Percentiles rank a stretch among this genome's conserved stretches.
These are phyloP conservation scores for Bufo bufo DNA, from an alignment of 2,113 vertebrate genomes.

Conservation along the genomic window DNA sequence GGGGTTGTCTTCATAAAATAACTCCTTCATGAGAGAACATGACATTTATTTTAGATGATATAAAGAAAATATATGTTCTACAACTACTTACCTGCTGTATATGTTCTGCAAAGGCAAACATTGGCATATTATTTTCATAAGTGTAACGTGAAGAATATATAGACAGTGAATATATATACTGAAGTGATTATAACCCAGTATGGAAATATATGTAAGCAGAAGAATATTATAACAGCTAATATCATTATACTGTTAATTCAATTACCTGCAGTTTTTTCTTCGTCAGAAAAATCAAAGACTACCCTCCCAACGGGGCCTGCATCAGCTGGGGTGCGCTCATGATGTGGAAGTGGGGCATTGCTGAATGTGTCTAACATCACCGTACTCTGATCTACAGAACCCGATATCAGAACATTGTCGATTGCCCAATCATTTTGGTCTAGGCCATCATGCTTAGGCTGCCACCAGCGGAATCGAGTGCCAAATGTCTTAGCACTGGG, in stretches of 20 bases:
- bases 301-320: slow-evolving; percentile 78
- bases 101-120: no score
- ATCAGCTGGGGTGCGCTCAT: slow-evolving; percentile 88
- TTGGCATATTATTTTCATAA: no score
- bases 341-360: slow-evolving; percentile 85
- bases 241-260: neutral
- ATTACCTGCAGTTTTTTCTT: slow-evolving; percentile 76
- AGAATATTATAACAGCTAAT: neutral
- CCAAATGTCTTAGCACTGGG: slow-evolving; percentile 84
- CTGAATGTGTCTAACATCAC: slow-evolving; percentile 96
- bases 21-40: no score
- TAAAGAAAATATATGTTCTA: no score
- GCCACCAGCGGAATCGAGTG: slow-evolving; percentile 97
- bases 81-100: no score
- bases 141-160: no score
- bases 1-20: no score
- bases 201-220: no score
- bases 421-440: slow-evolving; percentile 96
- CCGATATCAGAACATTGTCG: slow-evolving; percentile 92
- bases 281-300: slow-evolving; percentile 74
- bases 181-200: neutral
- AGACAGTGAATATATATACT: neutral
- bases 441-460: slow-evolving; percentile 89
- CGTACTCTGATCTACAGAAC: slow-evolving; percentile 83
- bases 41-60: no score